Base-by-base conservation (phyloP, 2,797 vertebrate genomes). In the Tenualosa ilisha region DNA sequence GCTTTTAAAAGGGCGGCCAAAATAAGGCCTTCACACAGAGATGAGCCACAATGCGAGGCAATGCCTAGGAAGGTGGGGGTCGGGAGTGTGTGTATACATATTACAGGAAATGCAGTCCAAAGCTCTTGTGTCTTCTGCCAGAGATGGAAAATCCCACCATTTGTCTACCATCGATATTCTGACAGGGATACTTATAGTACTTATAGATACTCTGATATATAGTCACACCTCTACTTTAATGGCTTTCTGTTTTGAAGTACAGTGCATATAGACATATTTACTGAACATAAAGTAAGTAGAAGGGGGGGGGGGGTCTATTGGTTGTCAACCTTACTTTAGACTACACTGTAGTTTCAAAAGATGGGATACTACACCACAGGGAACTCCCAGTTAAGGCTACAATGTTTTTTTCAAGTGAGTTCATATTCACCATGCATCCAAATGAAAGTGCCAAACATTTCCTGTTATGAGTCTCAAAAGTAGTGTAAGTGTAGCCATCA, bases 1-100 rank as follows among this genome's bases (percentile, higher is more conserved):
- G 85, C 63, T 85, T 88, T 86, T 83, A 86, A 84, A 81, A 72
- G 82, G 81, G 20, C 40, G 17, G 83, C 72, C 63, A 59, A 83
- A 88, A 88, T 51, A 85, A 87, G 49, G 12, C 26, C 68, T 61
- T 87, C 50, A 50, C 63, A 61, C 68, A 84, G 86, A 85, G 82
- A 53, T 82, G 63, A 61, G 54, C 46, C 37, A 79, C 85, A 59
- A 49, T 59, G n/a, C 15, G 84, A 82, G 72, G 68, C 20, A 63
- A 56, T n/a, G 51, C 24, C 59, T 53, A 43, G 82, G 82, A 79
- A 46, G 72, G 72, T 79, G 37, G 72, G 50, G 26, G 43, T 15
- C 6, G 83, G 20, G 50, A 15, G 81, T 7, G 51, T 65, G 50
- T 72, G 17, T 79, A 22, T 22, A 79, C 72, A 79, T 6, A 40